A percentile compares a stretch with the other conserved stretches of the same genome.
Conservation (phyloP, 2,888 invertebrate genomes). For the Trichogramma dendrolimi region DNA sequence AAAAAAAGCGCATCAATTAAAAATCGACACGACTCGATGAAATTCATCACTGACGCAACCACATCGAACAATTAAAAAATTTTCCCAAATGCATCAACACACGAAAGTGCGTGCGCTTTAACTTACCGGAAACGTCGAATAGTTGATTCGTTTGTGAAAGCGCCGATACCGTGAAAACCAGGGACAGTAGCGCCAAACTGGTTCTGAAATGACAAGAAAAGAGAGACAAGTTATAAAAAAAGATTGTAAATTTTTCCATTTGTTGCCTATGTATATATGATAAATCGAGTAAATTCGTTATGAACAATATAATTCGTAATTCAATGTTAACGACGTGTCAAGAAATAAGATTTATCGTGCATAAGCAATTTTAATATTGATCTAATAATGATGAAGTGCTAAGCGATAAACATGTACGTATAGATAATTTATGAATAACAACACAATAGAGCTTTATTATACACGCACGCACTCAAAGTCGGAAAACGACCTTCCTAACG, state of each 20-base stretch:
- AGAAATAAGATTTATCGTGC: too few relatives aligned
- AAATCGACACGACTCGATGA: background rate
- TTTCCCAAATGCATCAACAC: background rate
- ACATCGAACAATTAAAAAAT: background rate
- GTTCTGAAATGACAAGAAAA: conserved; percentile 38
- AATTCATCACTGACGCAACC: background rate
- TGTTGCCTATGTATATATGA: background rate
- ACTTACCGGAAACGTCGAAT: conserved; percentile 45
- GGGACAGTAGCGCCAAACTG: conserved; percentile 41
- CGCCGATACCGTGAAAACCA: conserved; percentile 37
- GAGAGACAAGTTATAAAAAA: background rate
- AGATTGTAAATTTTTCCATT: background rate
- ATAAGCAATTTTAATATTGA: too few relatives aligned
- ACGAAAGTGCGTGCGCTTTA: background rate
- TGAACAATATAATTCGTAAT: too few relatives aligned
- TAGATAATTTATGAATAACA: too few relatives aligned
- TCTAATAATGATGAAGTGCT: too few relatives aligned
- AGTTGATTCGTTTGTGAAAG: conserved; percentile 38
- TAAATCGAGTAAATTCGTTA: background rate
- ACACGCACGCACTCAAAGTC: too few relatives aligned
- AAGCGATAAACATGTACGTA: too few relatives aligned
- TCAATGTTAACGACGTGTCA: too few relatives aligned
- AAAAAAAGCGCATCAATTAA: background rate
- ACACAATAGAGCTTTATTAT: too few relatives aligned
- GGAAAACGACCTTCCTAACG: too few relatives aligned